phyloP scores from a whole-genome alignment of 2,113 vertebrate genomes.

The Panurus biarmicus region DNA sequence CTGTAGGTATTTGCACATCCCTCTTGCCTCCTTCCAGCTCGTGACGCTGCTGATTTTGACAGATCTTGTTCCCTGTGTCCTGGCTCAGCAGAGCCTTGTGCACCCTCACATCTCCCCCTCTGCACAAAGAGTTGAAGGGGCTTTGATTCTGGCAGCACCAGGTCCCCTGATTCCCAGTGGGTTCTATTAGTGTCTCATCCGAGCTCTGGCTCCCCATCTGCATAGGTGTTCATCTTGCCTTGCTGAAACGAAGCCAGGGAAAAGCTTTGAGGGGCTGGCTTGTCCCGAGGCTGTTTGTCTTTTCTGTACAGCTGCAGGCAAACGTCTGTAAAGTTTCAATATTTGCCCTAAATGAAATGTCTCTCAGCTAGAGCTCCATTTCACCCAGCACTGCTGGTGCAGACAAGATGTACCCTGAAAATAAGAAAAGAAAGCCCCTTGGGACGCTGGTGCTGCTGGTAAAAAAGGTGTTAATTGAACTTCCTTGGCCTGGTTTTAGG shows the following conservation, averaged over 20 bases:
- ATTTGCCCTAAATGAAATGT: slow-evolving; percentile 15
- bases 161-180: not conserved
- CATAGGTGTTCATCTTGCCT: not conserved
- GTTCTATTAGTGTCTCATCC: not conserved
- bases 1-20: not conserved
- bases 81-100: not conserved
- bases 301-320: slow-evolving; percentile 29
- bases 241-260: not conserved
- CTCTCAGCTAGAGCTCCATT: not conserved
- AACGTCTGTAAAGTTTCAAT: slow-evolving; percentile 16
- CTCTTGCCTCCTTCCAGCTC: not conserved
- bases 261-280: slow-evolving; percentile 36
- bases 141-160: not conserved
- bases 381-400: not conserved
- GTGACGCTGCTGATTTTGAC: rapidly evolving
- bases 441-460: not conserved
- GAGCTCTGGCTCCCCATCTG: not conserved
- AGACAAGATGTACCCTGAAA: not conserved
- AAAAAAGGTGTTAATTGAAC: not conserved
- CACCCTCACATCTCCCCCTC: not conserved
- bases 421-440: not conserved
- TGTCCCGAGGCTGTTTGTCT: slow-evolving; percentile 58
- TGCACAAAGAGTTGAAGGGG: not conserved
- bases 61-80: not conserved
- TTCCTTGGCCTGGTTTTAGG: not conserved